Base-by-base conservation (phyloP, 2,888 invertebrate genomes). In the Chrysomela aeneicollis region DNA sequence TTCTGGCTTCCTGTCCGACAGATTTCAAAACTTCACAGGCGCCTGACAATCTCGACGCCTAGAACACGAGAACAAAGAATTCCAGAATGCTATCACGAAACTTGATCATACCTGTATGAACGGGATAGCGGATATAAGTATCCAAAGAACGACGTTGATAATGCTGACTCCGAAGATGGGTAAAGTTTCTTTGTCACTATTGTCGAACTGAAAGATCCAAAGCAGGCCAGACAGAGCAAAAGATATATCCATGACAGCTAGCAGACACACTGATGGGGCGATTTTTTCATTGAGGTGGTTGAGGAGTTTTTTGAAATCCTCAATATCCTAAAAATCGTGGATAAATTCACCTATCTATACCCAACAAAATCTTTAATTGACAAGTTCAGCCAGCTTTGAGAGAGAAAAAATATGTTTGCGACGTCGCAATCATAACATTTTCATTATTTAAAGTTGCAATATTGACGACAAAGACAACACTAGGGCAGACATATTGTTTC, bases 51-150 rank as follows among this genome's bases (percentile, higher is more conserved):
- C 92, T 86, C 0, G 93, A 90, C 17, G 93, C 93, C 89, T 92
- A 82, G 52, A 85, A 85, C 12, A 42, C 42, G 15, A 54, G 12
- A 63, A 30, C 4, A 22, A 71, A 75, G 67, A 59, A 63, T 63
- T n/a, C n/a, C n/a, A n/a, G n/a, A n/a, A n/a, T n/a, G n/a, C n/a
- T n/a, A n/a, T n/a, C n/a, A n/a, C n/a, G n/a, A n/a, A n/a, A n/a
- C n/a, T n/a, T n/a, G n/a, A n/a, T n/a, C n/a, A n/a, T n/a, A 90
- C 91, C 83, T 92, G 92, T 69, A 92, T 85, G 73, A 94, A 89
- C 6, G 92, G 92, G 49, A 87, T 89, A 3, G 87, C 64, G 0
- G 89, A 85, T 54, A 91, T 87, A 17, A 88, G 81, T 69, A 88
- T 79, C 92, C 92, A 92, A 54, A 91, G 80, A 59, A 86, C 64